Evolutionary conservation across 2,888 invertebrate species (phyloP).

Genomic region (Mesorhabditis sp.): DNA sequence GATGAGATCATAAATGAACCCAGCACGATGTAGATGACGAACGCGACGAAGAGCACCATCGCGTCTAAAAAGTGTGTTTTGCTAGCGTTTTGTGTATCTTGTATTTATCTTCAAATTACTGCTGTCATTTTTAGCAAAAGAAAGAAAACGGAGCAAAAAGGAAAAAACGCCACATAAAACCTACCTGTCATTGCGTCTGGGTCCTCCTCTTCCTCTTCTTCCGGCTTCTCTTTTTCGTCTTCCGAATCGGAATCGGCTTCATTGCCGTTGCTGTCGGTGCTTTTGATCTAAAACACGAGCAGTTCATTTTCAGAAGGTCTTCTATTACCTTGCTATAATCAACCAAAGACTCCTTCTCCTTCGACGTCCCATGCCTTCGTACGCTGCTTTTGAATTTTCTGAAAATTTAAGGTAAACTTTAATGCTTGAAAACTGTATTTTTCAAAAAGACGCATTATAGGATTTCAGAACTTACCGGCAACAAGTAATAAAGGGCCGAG

Average conservation of each 20-base stretch:
- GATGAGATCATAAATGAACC: slow-evolving; percentile 46
- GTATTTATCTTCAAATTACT: slow-evolving; percentile 7
- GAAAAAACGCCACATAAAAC: not conserved
- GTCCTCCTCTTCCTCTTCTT: slow-evolving; percentile 16
- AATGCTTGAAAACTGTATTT: no score
- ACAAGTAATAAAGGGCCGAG: slow-evolving; percentile 33
- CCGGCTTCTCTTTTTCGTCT: slow-evolving; percentile 12
- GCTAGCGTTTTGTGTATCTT: slow-evolving; percentile 13
- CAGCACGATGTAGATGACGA: slow-evolving; percentile 47
- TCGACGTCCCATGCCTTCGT: not conserved
- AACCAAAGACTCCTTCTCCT: slow-evolving; percentile 29
- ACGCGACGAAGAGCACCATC: slow-evolving; percentile 43
- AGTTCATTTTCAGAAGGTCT: not conserved
- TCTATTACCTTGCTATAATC: not conserved
- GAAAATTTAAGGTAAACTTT: not conserved
- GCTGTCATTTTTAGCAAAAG: not conserved
- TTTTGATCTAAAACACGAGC: not conserved
- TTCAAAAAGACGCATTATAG: no score
- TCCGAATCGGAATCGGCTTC: not conserved
- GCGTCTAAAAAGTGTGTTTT: slow-evolving; percentile 23
- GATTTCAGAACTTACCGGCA: no score
- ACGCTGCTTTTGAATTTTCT: no score
- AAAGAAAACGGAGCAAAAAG: slow-evolving; percentile 8
- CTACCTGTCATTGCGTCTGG: slow-evolving; percentile 10
- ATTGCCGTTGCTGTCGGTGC: slow-evolving; percentile 1